These are phyloP conservation scores for Polydesmus complanatus DNA, from an alignment of 2,888 invertebrate species.

Conservation along the genomic window DNA sequence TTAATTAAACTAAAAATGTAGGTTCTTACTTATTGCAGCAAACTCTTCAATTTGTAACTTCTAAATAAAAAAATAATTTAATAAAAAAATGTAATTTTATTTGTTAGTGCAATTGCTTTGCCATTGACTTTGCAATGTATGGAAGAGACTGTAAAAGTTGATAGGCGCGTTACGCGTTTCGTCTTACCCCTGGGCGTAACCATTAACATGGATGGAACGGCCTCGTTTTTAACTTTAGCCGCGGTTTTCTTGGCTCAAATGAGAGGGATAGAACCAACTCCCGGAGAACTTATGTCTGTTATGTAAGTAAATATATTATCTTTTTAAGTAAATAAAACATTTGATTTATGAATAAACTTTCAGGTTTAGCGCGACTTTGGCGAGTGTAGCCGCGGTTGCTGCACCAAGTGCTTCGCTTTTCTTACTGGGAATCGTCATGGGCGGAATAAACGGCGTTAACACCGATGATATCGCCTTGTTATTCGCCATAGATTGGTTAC, in stretches of 20 bases:
- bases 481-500: constrained; percentile 80
- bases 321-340: not conserved
- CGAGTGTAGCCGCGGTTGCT: constrained; percentile 75
- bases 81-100: not conserved
- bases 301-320: constrained; percentile 44
- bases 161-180: constrained; percentile 69
- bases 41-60: not conserved
- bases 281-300: constrained; percentile 73
- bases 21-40: not conserved
- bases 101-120: constrained; percentile 63
- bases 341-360: not conserved
- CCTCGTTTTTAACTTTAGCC: constrained; percentile 73
- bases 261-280: constrained; percentile 62
- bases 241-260: constrained; percentile 77
- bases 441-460: constrained; percentile 61
- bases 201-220: constrained; percentile 85
- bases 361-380: constrained; percentile 67
- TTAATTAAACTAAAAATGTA: not conserved
- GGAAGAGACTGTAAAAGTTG: constrained; percentile 67
- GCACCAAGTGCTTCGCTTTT: constrained; percentile 77
- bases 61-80: not conserved
- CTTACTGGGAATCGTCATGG: constrained; percentile 60
- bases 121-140: constrained; percentile 75
- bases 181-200: constrained; percentile 82
- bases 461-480: constrained; percentile 64